Conservation (phyloP, 2,113 vertebrate genomes). For the Microcebus lehilahytsara region DNA sequence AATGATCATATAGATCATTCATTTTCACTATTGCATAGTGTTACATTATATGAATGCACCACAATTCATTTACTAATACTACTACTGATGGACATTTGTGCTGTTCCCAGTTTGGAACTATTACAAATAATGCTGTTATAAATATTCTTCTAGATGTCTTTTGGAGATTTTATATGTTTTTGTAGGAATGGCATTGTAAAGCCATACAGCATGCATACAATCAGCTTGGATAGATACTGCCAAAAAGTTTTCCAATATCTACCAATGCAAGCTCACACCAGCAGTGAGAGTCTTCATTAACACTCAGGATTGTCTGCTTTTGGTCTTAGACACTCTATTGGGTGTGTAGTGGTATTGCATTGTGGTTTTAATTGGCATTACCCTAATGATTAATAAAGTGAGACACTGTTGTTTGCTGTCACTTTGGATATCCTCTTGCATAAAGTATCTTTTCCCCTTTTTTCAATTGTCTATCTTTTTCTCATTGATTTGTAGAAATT, state of each 20-base stretch:
- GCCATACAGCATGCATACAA: not conserved
- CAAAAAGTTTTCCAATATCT: not conserved
- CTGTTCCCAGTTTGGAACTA: not conserved
- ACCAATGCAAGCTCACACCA: not conserved
- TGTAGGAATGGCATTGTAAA: not conserved
- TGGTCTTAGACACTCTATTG: not conserved
- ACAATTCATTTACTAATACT: no score
- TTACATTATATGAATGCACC: no score
- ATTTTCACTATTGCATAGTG: not conserved
- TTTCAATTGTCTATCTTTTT: not conserved
- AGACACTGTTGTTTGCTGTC: not conserved
- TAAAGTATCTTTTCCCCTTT: not conserved
- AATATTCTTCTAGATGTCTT: not conserved
- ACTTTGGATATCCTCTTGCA: not conserved
- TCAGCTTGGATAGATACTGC: not conserved
- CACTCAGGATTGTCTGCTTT: not conserved
- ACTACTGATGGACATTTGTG: no score
- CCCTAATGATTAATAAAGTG: not conserved
- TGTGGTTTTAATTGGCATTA: not conserved
- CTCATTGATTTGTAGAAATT: not conserved
- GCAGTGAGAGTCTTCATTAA: not conserved
- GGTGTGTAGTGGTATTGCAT: not conserved
- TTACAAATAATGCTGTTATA: not conserved
- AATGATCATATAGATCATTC: not conserved
- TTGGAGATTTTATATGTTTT: not conserved